Base-by-base conservation (phyloP, 2,113 vertebrate species). In the Chloropsis hardwickii region DNA sequence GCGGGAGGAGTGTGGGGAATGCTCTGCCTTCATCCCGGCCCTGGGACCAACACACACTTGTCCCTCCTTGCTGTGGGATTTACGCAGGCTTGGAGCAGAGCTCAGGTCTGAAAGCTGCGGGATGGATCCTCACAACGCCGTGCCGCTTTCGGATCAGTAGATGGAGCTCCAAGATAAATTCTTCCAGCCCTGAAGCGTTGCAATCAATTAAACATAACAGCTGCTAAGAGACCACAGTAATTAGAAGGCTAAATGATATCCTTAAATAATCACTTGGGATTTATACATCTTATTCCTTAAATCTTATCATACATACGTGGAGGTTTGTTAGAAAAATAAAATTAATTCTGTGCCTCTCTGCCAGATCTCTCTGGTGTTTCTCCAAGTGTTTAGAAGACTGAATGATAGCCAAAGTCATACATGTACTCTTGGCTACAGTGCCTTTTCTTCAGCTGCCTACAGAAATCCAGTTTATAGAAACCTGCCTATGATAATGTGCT, bases 151-250 rank as follows among this genome's bases (percentile, higher is more conserved):
- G 28, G 4, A 80, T 81, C 96, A 91, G 91, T 77, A 97, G 97
- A 94, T 96, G 95, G 97, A 92, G 95, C 95, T 93, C 92, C 58
- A 91, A 95, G 94, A 95, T 95, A 96, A 96, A 94, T 56, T 73
- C 31, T 94, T 81, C 62, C 56, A 50, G 78, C 74, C 62, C 71
- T 50, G 78, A 67, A 92, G 85, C 47, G 1, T 16, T 66, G 47
- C 74, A 66, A 54, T 80, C 92, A 57, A 51, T 87, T 90, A 88
- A 94, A 91, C 16, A 16, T 37, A 82, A 27, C 79, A 74, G 77
- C 74, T 90, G 70, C 71, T 92, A 50, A 45, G 76, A 82, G 69
- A 66, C 51, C 69, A 18, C 73, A 87, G 81, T 85, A 92, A 95
- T 88, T 95, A 92, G 86, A 89, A 89, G 88, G 50, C 66, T 92